A percentile compares a stretch with the other conserved stretches of the same genome.
Conservation (phyloP, 2,888 invertebrate species). For the Lymantria dispar region DNA sequence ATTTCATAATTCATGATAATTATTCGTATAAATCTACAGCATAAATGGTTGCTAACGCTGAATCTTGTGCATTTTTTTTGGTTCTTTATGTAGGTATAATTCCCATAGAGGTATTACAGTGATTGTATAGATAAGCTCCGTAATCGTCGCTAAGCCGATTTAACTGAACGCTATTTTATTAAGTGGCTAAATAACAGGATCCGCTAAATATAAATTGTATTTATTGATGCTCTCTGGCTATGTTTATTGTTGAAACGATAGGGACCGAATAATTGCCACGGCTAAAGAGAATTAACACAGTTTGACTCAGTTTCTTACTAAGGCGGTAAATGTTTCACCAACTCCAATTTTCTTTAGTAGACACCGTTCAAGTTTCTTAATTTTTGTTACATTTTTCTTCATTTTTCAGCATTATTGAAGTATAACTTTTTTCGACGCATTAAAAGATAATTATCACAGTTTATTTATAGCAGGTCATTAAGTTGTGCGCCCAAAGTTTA, state of each 20-base stretch:
- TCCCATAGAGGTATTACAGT: no score
- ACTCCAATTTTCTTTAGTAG: neutral
- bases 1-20: no score
- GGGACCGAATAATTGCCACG: slow-evolving; percentile 34
- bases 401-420: no score
- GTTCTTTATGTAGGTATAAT: no score
- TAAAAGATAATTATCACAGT: no score
- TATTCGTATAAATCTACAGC: no score
- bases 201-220: slow-evolving; percentile 3
- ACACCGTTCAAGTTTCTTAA: neutral
- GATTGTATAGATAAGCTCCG: slow-evolving; percentile 1
- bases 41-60: no score
- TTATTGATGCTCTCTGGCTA: slow-evolving; percentile 11
- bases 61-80: no score
- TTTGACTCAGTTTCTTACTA: slow-evolving; percentile 40
- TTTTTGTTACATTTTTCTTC: no score
- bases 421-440: no score
- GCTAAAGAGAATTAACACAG: slow-evolving; percentile 40
- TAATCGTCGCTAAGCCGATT: neutral
- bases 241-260: slow-evolving; percentile 33
- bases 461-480: no score
- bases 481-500: no score
- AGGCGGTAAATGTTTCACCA: slow-evolving; percentile 10
- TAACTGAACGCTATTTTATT: neutral
- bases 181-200: neutral